Evolutionary conservation across 2,888 invertebrate species (phyloP).

Genomic region (Lutraria lutraria): DNA sequence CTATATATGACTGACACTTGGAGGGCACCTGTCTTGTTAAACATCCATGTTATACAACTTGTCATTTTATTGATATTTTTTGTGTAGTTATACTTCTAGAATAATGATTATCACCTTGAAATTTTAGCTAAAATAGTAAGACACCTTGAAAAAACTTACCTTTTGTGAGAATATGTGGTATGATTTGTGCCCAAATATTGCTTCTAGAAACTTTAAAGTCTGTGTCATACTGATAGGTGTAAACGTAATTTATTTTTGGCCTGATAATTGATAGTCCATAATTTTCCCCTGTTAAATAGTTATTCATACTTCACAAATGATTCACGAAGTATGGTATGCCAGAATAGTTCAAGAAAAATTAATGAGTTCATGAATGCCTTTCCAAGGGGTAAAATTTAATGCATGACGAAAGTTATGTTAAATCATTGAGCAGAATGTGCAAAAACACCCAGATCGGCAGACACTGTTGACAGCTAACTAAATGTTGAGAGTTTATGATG

Average conservation of each 20-base stretch:
- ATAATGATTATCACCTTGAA: not conserved
- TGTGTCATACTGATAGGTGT: not conserved
- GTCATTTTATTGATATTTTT: conserved; percentile 8
- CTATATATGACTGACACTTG: not conserved
- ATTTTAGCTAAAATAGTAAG: no score
- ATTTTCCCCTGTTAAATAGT: no score
- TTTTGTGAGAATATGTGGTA: not conserved
- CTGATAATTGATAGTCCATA: not conserved
- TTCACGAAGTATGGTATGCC: no score
- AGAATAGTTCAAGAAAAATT: no score
- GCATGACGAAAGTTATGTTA: not conserved
- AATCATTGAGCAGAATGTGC: not conserved
- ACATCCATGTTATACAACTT: not conserved
- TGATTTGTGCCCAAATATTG: not conserved
- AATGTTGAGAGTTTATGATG: not conserved
- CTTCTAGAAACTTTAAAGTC: not conserved
- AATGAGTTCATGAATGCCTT: not conserved
- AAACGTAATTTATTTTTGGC: not conserved
- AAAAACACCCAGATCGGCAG: not conserved
- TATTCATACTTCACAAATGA: no score
- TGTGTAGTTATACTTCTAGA: not conserved
- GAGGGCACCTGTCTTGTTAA: not conserved
- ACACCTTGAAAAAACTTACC: not conserved
- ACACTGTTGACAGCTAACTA: not conserved
- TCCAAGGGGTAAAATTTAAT: not conserved